These are phyloP conservation scores for Teleopsis dalmanni DNA, from an alignment of 1,140 invertebrate species.

Conservation along the genomic window DNA sequence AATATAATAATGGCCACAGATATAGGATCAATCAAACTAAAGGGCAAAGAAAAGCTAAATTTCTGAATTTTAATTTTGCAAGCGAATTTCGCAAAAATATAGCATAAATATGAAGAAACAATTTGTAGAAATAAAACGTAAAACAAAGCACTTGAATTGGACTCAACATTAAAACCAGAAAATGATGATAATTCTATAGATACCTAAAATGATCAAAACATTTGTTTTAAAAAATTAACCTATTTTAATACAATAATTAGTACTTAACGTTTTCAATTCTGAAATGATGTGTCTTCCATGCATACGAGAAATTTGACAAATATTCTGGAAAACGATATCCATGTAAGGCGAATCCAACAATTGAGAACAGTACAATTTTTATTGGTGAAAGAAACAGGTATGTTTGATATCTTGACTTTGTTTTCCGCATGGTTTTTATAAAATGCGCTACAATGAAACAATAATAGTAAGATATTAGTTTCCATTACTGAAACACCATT, in stretches of 20 bases:
- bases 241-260: neutral
- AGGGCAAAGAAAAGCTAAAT: conserved; percentile 71
- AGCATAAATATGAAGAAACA: conserved; percentile 56
- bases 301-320: conserved; percentile 47
- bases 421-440: conserved; percentile 27
- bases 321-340: conserved; percentile 50
- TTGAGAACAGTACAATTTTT: conserved; percentile 58
- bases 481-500: no score
- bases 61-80: conserved; percentile 78
- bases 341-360: conserved; percentile 51
- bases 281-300: conserved; percentile 52
- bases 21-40: conserved; percentile 62
- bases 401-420: conserved; percentile 57
- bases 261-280: conserved; percentile 50
- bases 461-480: no score
- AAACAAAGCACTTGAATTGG: conserved; percentile 43
- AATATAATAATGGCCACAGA: conserved; percentile 57
- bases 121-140: conserved; percentile 58
- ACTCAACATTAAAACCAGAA: neutral
- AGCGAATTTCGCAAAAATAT: conserved; percentile 70
- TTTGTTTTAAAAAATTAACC: neutral
- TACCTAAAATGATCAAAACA: neutral
- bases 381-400: conserved; percentile 62
- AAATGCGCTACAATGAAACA: conserved; percentile 23
- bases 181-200: neutral